phyloP scores from a whole-genome alignment of 2,113 vertebrate genomes.

The Ceyx margarethae region DNA sequence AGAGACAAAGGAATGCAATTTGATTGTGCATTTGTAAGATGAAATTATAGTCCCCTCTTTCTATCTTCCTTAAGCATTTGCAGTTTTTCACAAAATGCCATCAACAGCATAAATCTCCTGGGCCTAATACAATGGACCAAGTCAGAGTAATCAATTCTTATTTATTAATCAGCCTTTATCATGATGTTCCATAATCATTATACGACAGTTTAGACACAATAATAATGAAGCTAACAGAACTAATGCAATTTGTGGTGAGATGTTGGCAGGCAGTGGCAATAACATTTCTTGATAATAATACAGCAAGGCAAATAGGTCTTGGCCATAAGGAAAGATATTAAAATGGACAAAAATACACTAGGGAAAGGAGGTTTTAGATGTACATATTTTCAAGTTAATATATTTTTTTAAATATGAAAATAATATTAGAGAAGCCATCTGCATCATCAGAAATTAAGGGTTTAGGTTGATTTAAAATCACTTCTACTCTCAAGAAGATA shows the following conservation, averaged over 20 bases:
- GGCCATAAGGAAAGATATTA: constrained; percentile 49
- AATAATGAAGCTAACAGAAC: constrained; percentile 61
- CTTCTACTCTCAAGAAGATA: constrained; percentile 18
- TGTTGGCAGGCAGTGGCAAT: constrained; percentile 56
- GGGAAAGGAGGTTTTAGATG: constrained; percentile 52
- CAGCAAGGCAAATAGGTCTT: constrained; percentile 46
- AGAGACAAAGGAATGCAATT: constrained; percentile 56
- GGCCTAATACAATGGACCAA: constrained; percentile 35
- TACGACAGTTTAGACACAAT: constrained; percentile 50
- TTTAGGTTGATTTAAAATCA: constrained; percentile 53
- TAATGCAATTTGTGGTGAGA: constrained; percentile 51
- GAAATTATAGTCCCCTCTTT: not conserved
- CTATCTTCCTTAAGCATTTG: constrained; percentile 1
- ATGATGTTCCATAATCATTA: constrained; percentile 64
- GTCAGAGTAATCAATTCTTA: constrained; percentile 55
- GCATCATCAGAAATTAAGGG: constrained; percentile 52
- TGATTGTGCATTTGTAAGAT: not conserved
- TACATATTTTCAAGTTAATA: constrained; percentile 64
- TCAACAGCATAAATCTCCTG: constrained; percentile 33
- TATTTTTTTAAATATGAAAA: not conserved
- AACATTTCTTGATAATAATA: constrained; percentile 58
- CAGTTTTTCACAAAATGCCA: constrained; percentile 13
- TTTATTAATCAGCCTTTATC: constrained; percentile 62
- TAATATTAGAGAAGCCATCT: constrained; percentile 49
- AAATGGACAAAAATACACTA: constrained; percentile 57